phyloP scores from a whole-genome alignment of 2,888 invertebrate species.

The Pristionchus arcanus region DNA sequence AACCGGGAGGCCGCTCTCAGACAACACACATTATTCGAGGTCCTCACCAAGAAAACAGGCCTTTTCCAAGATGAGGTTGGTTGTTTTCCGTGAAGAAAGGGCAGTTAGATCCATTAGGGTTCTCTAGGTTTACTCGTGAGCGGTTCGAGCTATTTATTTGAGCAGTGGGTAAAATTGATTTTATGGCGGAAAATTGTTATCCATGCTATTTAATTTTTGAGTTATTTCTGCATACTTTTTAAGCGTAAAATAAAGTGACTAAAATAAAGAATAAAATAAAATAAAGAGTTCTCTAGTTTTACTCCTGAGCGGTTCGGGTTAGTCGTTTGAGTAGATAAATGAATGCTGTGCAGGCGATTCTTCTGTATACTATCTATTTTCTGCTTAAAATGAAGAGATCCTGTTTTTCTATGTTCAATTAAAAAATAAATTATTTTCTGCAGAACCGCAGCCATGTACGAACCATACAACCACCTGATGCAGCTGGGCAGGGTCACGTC shows the following conservation, averaged over 20 bases:
- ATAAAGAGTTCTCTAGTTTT: not conserved
- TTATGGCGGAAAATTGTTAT: too few species aligned
- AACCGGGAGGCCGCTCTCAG: not conserved
- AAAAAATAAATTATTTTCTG: not conserved
- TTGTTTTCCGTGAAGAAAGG: not conserved
- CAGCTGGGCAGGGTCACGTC: conserved; percentile 7
- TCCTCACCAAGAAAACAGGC: not conserved
- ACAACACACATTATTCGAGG: not conserved
- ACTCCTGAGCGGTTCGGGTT: not conserved
- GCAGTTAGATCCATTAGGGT: not conserved
- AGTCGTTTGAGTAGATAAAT: not conserved
- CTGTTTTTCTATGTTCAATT: not conserved
- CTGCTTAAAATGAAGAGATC: too few species aligned
- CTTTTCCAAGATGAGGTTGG: conserved; percentile 9
- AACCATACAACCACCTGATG: conserved; percentile 5
- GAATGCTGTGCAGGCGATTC: too few species aligned
- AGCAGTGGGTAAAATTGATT: not conserved
- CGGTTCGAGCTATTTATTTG: not conserved
- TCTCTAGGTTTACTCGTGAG: not conserved
- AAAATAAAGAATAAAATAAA: too few species aligned
- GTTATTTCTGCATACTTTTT: too few species aligned
- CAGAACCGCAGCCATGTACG: conserved; percentile 22
- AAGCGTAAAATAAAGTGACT: too few species aligned
- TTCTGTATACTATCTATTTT: too few species aligned
- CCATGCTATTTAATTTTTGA: too few species aligned